Evolutionary conservation across 2,113 vertebrate species (phyloP).

Genomic region (Erythrolamprus reginae): DNA sequence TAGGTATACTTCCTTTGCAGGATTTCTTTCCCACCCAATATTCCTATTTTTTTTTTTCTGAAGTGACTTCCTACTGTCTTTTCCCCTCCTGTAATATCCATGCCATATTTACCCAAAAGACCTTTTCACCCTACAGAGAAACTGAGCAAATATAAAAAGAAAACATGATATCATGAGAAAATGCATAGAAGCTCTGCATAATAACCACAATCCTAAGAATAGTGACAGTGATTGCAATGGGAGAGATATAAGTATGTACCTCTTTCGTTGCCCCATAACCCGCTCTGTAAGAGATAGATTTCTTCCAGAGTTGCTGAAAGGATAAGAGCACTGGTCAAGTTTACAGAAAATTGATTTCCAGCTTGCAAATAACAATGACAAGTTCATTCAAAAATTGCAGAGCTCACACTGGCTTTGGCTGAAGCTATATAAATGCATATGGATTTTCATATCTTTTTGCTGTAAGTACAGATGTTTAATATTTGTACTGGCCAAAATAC

Average conservation of each 20-base stretch:
- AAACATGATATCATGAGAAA: not conserved
- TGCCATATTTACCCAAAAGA: not conserved
- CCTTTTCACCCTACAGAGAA: not conserved
- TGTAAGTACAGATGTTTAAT: not conserved
- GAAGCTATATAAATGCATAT: constrained; percentile 13
- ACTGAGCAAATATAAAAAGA: constrained; percentile 3
- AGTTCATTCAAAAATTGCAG: constrained; percentile 9
- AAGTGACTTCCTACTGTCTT: not conserved
- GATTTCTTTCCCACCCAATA: not conserved
- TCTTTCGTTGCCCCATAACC: constrained; percentile 20
- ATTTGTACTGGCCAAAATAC: not conserved
- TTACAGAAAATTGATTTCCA: constrained; percentile 26
- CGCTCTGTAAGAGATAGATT: constrained; percentile 22
- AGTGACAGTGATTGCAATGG: constrained; percentile 20
- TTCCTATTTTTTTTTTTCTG: not conserved
- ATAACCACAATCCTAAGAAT: constrained; percentile 7
- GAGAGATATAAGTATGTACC: constrained; percentile 16
- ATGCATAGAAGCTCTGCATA: not conserved
- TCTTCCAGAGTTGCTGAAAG: constrained; percentile 30
- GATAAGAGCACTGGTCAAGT: constrained; percentile 23
- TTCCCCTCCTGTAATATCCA: not conserved
- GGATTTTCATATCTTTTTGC: not conserved
- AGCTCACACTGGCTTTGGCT: not conserved
- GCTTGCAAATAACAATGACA: constrained; percentile 19
- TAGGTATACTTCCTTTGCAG: not conserved